Base-by-base conservation (phyloP, 2,797 vertebrate genomes). In the Sciurus vulgaris region DNA sequence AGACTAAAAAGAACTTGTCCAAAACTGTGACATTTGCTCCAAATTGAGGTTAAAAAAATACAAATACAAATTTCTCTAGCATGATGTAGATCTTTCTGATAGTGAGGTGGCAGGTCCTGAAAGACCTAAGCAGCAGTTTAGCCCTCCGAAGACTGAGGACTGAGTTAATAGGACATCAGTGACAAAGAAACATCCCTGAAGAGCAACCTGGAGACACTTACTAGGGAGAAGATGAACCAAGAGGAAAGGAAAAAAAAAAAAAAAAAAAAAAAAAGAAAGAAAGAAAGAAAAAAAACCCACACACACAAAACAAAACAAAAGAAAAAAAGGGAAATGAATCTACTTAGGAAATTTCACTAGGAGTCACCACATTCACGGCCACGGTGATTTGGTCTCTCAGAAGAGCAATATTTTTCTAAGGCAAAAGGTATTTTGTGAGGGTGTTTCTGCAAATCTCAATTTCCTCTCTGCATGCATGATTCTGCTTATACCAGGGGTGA, bases 351-450 rank as follows among this genome's bases (percentile, higher is more conserved):
- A 63, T 38, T 14, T 92, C 38, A 92, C 35, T 33, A 18, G 22
- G 44, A 76, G 8, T 79, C 67, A 49, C 38, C 12, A 18, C n/a
- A 49, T 35, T 0, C 18, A 83, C 11, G 65, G 38, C 4, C 22
- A 70, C 12, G 59, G 41, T 35, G 18, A 77, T 38, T 82, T 85
- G 33, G 33, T 90, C 26, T 74, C 41, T 11, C 18, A 63, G 69
- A 73, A 63, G 38, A 70, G 12, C 91, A 91, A 84, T 7, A 11
- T 59, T 78, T 41, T 35, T 95, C 20, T 38, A 26, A 26, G 93
- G 44, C 63, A 85, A 28, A 90, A 83, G 18, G 20, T 26, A 54
- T 7, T 35, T 35, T 8, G 3, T 28, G 41, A 77, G 30, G 12
- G 12, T 35, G 1, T 26, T 54, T 26, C 38, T 82, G 24, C 28